These are phyloP conservation scores for Macroramphosus scolopax DNA, from an alignment of 2,797 vertebrate species.

Conservation along the genomic window DNA sequence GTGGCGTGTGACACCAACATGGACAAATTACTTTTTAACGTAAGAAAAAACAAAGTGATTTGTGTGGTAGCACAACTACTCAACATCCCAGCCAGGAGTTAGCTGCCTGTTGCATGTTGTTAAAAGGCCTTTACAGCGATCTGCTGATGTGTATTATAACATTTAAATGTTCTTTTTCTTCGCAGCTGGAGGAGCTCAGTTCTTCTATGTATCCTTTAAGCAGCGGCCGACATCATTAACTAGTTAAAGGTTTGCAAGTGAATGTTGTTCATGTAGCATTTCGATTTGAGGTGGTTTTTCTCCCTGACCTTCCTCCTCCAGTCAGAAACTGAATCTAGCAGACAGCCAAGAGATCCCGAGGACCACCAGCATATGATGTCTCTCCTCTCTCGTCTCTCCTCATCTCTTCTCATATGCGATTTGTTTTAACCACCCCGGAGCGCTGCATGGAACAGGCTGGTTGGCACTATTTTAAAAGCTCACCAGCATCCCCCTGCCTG, in stretches of 20 bases:
- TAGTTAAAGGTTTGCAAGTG: too few relatives aligned
- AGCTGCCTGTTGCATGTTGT: slow-evolving; percentile 31
- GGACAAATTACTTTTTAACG: slow-evolving; percentile 94
- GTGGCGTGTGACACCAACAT: slow-evolving; percentile 89
- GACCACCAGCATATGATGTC: slow-evolving; percentile 80
- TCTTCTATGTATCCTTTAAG: slow-evolving; percentile 99
- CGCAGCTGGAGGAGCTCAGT: slow-evolving; percentile 96
- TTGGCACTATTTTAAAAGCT: slow-evolving; percentile 10
- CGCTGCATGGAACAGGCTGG: not conserved
- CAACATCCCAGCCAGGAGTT: too few relatives aligned
- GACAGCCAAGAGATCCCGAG: slow-evolving; percentile 90
- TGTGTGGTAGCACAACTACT: too few relatives aligned
- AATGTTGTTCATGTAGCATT: not conserved
- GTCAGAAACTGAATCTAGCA: slow-evolving; percentile 94
- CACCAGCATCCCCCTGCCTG: slow-evolving; percentile 29
- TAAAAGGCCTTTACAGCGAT: too few relatives aligned
- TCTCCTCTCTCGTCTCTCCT: not conserved
- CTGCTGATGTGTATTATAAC: too few relatives aligned
- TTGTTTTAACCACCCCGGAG: not conserved
- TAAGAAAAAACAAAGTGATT: too few relatives aligned
- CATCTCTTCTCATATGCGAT: not conserved
- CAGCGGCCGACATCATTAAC: too few relatives aligned
- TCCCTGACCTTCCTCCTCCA: slow-evolving; percentile 61
- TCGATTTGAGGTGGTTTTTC: not conserved
- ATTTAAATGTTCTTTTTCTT: slow-evolving; percentile 46